Evolutionary conservation across 37 sponge, comb jelly and placozoan species (phyloP), one percentile per base, ranked within the genome.

Genomic region (Chondrilla cf. caribensis): DNA sequence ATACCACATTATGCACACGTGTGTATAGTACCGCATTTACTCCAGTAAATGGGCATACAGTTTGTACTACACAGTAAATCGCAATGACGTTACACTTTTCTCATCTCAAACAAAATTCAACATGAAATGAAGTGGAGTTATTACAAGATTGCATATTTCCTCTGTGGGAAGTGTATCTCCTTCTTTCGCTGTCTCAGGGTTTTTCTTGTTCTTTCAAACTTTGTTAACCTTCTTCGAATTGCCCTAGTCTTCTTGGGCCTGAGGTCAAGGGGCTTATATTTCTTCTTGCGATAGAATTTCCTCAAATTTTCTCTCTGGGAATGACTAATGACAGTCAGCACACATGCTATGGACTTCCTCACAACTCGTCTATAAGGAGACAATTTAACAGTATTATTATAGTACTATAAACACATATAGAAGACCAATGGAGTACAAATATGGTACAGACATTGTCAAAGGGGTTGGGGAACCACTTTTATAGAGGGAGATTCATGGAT

Each of bases 181-280:
- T 72, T 90, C 95, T 98, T 98, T 54, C 55, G 78, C 67, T 96
- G 95, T 90, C 97, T 79, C 60, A 85, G 42, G 0, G 99, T 98
- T 84, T 92, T 94, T n/a, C 75, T 58, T 15, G 78, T 83, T 4
- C 38, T 66, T 79, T 98, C 99, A 33, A 76, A 76, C 59, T 89
- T 87, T 40, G 93, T 95, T 40, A 98, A 85, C 9, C 57, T 72
- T 54, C 93, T 80, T 22, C 99, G 83, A n/a, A 88, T 89, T 40
- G 99, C 99, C 25, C 99, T 59, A 28, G 99, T 98, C 78, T 86
- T 85, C 93, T 98, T 98, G n/a, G 80, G 84, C 14, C 99, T 86
- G 40, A 98, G 81, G 67, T 98, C 99, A 15, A 96, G 64, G 44
- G 99, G 99, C 84, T 87, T 93, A 88, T 91, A 95, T 87, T 98